Evolutionary conservation across 2,113 vertebrate species (phyloP).

Genomic region (Pterocles gutturalis): DNA sequence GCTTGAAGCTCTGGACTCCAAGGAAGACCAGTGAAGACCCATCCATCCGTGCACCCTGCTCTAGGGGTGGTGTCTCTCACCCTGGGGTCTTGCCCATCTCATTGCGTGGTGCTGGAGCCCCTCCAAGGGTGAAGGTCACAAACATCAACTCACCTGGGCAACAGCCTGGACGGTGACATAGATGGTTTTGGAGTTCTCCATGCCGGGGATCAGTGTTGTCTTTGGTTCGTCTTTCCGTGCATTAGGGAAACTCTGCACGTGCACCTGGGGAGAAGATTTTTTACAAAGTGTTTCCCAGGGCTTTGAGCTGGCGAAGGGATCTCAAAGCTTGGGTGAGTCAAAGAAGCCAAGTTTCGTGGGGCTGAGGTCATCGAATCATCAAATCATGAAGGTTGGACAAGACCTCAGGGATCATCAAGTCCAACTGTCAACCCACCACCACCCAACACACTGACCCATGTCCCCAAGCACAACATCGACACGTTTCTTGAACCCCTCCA

Average conservation of each 20-base stretch:
- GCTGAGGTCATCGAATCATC: too few species aligned
- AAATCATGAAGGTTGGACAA: too few species aligned
- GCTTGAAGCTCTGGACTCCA: background rate
- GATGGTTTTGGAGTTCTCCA: background rate
- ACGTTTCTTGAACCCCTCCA: too few species aligned
- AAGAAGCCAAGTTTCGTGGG: background rate
- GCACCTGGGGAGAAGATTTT: background rate
- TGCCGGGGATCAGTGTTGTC: rapidly evolving
- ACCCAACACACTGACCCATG: too few species aligned
- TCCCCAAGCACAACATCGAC: too few species aligned
- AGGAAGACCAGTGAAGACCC: background rate
- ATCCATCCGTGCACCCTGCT: rapidly evolving
- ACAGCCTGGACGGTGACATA: rapidly evolving
- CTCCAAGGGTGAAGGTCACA: rapidly evolving
- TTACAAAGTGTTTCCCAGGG: background rate
- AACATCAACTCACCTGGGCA: background rate
- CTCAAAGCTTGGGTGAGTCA: background rate
- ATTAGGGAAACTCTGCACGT: rapidly evolving
- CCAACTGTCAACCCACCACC: too few species aligned
- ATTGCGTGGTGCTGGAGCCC: background rate
- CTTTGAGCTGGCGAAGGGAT: rapidly evolving
- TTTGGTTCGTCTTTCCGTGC: rapidly evolving
- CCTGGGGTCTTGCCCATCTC: background rate
- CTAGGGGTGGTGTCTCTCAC: rapidly evolving
- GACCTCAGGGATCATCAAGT: too few species aligned